Evolutionary conservation across 2,888 invertebrate genomes (phyloP).

Genomic region (Polymixis lichenea): DNA sequence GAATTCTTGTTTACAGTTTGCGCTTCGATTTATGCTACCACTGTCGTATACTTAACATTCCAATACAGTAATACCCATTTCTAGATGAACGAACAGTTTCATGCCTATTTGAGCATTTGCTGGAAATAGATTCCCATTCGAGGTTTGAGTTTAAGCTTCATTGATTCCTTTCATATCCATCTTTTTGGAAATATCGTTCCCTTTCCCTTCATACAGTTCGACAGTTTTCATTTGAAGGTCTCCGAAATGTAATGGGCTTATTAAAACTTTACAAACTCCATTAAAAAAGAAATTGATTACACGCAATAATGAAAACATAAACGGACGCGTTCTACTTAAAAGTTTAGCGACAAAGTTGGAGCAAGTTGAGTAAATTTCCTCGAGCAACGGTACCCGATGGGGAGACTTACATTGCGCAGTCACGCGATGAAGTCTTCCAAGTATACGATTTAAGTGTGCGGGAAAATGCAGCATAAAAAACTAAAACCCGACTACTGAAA

Average conservation of each 20-base stretch:
- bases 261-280: constrained; percentile 2
- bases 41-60: neutral
- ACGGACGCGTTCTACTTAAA: constrained; percentile 38
- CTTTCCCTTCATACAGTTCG: constrained; percentile 1
- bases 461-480: constrained; percentile 38
- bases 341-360: constrained; percentile 22
- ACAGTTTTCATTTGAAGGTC: neutral
- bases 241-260: neutral
- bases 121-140: constrained; percentile 31
- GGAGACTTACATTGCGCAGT: constrained; percentile 37
- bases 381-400: constrained; percentile 19
- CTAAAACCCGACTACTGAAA: no score
- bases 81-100: constrained; percentile 39
- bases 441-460: constrained; percentile 23
- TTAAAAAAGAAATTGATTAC: constrained; percentile 11
- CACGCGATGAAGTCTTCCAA: constrained; percentile 50
- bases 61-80: constrained; percentile 27
- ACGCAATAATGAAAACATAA: constrained; percentile 17
- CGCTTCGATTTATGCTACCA: neutral
- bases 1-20: no score
- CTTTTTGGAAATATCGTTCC: constrained; percentile 17
- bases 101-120: constrained; percentile 40
- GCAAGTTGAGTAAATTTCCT: constrained; percentile 19
- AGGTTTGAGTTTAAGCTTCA: constrained; percentile 35
- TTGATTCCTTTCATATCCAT: constrained; percentile 40